Evolutionary conservation across 2,797 vertebrate genomes (phyloP).

Genomic region (Coendou prehensilis): DNA sequence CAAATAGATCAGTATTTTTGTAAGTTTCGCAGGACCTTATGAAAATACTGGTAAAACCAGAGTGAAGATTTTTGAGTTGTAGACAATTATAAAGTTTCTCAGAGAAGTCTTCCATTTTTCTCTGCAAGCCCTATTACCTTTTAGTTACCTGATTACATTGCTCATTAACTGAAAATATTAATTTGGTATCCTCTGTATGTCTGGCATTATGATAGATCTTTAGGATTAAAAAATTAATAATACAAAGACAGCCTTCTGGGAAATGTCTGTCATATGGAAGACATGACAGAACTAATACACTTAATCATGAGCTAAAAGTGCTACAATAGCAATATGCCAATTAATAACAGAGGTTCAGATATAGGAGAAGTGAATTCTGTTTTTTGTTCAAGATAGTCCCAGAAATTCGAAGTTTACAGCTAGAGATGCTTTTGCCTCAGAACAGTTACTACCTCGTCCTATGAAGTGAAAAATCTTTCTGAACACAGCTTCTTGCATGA

Average conservation of each 20-base stretch:
- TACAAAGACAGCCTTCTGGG: background rate
- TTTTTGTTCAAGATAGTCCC: background rate
- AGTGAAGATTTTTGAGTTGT: background rate
- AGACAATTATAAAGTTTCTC: background rate
- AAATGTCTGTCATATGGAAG: background rate
- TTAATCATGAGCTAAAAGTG: background rate
- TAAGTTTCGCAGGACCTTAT: background rate
- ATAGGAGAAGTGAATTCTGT: background rate
- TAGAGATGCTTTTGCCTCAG: background rate
- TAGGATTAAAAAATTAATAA: background rate
- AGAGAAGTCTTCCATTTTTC: background rate
- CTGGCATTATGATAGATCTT: background rate
- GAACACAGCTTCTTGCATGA: background rate
- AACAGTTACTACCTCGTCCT: background rate
- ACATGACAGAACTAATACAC: background rate
- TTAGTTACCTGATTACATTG: background rate
- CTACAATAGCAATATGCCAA: background rate
- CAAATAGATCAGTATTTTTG: background rate
- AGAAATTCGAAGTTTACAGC: background rate
- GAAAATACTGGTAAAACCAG: background rate
- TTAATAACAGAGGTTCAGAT: background rate
- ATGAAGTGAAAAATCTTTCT: background rate
- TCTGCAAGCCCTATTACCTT: background rate
- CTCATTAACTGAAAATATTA: constrained; percentile 22
- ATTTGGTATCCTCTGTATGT: background rate